These are phyloP conservation scores for Ethmia dodecea DNA, from an alignment of 2,888 invertebrate genomes.

Conservation along the genomic window DNA sequence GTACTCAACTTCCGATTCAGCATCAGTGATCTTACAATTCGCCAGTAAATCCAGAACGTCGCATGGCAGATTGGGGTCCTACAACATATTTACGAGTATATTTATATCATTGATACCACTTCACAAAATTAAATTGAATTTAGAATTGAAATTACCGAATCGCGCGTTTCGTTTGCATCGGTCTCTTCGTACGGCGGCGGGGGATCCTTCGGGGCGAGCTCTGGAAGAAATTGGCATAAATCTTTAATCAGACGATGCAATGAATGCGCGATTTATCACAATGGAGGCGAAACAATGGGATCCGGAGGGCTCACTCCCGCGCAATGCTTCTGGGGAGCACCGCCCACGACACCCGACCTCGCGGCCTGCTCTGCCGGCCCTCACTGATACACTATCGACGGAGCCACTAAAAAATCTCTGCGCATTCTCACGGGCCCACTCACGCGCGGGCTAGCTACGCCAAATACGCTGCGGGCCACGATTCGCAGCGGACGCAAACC, in stretches of 20 bases:
- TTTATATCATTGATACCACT: background rate
- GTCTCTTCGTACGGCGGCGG: constrained; percentile 64
- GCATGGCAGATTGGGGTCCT: constrained; percentile 42
- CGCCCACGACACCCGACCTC: constrained; percentile 41
- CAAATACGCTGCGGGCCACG: constrained; percentile 39
- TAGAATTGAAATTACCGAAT: constrained; percentile 5
- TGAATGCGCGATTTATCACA: constrained; percentile 45
- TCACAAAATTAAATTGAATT: background rate
- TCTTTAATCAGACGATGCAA: constrained; percentile 37
- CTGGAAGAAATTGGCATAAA: constrained; percentile 36
- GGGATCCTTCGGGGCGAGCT: constrained; percentile 54
- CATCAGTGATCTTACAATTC: constrained; percentile 42
- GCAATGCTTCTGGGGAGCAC: constrained; percentile 25
- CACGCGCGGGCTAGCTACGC: constrained; percentile 26
- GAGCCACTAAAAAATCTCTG: constrained; percentile 25
- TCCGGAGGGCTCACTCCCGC: constrained; percentile 36
- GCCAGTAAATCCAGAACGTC: constrained; percentile 61
- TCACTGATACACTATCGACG: constrained; percentile 37
- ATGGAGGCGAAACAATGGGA: constrained; percentile 42
- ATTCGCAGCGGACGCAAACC: constrained; percentile 32
- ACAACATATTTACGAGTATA: constrained; percentile 22
- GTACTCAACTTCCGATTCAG: constrained; percentile 52
- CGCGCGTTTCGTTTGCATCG: constrained; percentile 25
- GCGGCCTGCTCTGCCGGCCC: constrained; percentile 29
- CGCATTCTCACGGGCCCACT: constrained; percentile 35